phyloP scores from a whole-genome alignment of 2,888 invertebrate species.

The Fragum sueziense region DNA sequence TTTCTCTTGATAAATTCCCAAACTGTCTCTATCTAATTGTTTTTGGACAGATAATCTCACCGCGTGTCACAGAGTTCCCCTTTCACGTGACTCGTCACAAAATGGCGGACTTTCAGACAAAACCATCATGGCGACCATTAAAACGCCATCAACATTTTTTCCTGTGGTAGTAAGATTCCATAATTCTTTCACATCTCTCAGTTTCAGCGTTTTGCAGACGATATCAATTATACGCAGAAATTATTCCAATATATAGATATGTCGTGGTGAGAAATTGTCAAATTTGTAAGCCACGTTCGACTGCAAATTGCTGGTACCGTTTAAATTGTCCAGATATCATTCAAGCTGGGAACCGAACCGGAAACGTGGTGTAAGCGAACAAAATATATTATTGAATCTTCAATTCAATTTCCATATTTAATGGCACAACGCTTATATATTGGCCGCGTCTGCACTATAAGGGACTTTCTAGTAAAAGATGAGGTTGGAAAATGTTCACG shows the following conservation, averaged over 20 bases:
- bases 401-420: slow-evolving; percentile 53
- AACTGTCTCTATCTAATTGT: no score
- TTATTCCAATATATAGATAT: slow-evolving; percentile 14
- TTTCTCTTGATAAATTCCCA: no score
- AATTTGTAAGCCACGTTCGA: slow-evolving; percentile 31
- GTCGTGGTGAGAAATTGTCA: slow-evolving; percentile 24
- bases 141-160: slow-evolving; percentile 11
- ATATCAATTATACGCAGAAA: slow-evolving; percentile 17
- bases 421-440: background rate
- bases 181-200: slow-evolving; percentile 7
- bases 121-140: slow-evolving; percentile 5
- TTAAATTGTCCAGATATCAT: slow-evolving; percentile 33
- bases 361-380: slow-evolving; percentile 40
- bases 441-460: no score
- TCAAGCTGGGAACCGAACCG: slow-evolving; percentile 14
- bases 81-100: no score
- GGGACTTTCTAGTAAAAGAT: no score
- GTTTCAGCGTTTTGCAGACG: slow-evolving; percentile 11
- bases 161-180: slow-evolving; percentile 6
- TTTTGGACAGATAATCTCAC: no score
- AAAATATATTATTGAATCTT: slow-evolving; percentile 49
- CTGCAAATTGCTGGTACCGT: slow-evolving; percentile 40
- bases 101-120: slow-evolving; percentile 8
- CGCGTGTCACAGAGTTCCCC: no score
- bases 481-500: no score